These are phyloP conservation scores for Apis dorsata DNA, from an alignment of 1,140 invertebrate species.

Conservation along the genomic window DNA sequence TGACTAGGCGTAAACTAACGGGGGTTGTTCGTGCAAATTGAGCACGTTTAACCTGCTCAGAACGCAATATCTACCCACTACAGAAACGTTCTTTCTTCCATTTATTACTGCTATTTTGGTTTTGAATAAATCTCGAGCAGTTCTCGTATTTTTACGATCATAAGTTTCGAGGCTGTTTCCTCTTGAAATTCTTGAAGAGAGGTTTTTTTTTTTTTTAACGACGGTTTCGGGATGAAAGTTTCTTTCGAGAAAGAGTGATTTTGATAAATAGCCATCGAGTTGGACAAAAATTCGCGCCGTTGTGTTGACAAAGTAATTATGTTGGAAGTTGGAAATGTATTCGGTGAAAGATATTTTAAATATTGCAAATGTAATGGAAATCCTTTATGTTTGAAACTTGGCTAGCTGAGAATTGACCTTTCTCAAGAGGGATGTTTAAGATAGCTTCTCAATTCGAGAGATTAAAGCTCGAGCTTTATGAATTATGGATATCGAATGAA, in stretches of 20 bases:
- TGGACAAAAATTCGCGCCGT: not conserved
- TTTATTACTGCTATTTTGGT: slow-evolving; percentile 35
- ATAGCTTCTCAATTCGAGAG: not conserved
- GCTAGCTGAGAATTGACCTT: not conserved
- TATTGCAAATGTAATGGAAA: not conserved
- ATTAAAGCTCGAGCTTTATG: not conserved
- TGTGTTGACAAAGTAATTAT: not conserved
- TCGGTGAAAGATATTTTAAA: not conserved
- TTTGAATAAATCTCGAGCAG: not conserved
- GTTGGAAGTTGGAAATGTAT: not conserved
- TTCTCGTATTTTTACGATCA: not conserved
- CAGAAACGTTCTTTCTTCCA: slow-evolving; percentile 25
- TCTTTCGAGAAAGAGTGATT: too few relatives aligned
- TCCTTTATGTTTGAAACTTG: not conserved
- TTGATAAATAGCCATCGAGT: not conserved
- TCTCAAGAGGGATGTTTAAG: not conserved
- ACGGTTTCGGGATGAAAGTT: not conserved
- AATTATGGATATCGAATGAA: slow-evolving; percentile 10
- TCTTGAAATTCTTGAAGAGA: not conserved
- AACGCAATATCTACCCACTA: slow-evolving; percentile 23
- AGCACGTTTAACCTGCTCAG: slow-evolving; percentile 46
- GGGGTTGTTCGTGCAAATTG: slow-evolving; percentile 47
- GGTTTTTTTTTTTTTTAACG: not conserved
- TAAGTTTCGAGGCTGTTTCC: too few relatives aligned
- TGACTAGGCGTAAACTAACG: slow-evolving; percentile 45